Conservation (phyloP, 2,797 vertebrate genomes). For the Cottoperca gobio region DNA sequence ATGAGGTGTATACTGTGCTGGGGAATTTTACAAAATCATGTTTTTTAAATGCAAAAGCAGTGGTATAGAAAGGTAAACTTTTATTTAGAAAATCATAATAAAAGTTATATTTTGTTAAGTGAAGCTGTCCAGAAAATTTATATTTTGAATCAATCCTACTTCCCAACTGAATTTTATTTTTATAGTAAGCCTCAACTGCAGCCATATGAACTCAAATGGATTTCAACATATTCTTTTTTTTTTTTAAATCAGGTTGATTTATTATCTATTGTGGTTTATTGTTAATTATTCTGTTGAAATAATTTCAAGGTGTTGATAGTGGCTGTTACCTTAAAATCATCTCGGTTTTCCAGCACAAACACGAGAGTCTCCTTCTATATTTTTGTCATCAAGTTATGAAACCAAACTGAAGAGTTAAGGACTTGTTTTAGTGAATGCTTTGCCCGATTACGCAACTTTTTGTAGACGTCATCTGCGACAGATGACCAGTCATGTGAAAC, state of each 20-base stretch:
- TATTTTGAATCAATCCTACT: background rate
- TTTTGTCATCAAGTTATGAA: constrained; percentile 25
- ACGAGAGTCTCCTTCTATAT: background rate
- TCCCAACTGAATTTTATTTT: background rate
- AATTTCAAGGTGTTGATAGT: background rate
- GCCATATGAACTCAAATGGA: background rate
- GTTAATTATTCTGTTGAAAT: constrained; percentile 15
- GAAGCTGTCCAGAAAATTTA: background rate
- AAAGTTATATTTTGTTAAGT: background rate
- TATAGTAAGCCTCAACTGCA: background rate
- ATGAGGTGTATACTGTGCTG: constrained; percentile 19
- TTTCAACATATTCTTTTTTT: background rate
- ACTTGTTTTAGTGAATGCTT: constrained; percentile 22
- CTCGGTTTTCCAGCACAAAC: background rate
- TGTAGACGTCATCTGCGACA: constrained; percentile 44
- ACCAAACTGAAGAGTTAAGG: constrained; percentile 14
- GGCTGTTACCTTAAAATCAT: constrained; percentile 5
- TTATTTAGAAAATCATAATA: constrained; percentile 18
- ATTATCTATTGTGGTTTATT: background rate
- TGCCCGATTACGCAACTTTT: constrained; percentile 49
- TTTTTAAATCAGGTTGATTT: background rate
- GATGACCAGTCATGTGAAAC: constrained; percentile 57
- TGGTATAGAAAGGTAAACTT: background rate
- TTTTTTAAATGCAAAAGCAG: constrained; percentile 6
- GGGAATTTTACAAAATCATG: constrained; percentile 1